phyloP scores from a whole-genome alignment of 2,113 vertebrate species.

The Pyxicephalus adspersus region DNA sequence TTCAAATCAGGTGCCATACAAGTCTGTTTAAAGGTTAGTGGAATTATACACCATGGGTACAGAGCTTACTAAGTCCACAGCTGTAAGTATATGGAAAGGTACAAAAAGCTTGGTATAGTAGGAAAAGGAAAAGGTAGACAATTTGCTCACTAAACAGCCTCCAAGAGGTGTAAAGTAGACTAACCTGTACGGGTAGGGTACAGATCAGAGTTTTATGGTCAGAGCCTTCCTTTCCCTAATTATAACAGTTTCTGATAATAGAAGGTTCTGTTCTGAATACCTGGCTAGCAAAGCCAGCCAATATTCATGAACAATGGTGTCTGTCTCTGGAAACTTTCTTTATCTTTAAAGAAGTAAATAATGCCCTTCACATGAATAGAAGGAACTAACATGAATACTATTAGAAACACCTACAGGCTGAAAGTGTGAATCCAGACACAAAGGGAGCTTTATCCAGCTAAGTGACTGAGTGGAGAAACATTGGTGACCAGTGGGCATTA shows the following conservation, averaged over 20 bases:
- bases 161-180: neutral
- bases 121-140: too few species aligned
- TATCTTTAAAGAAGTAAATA: constrained; percentile 2
- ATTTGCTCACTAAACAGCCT: too few species aligned
- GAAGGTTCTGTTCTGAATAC: neutral
- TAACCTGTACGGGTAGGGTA: neutral
- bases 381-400: neutral
- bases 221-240: neutral
- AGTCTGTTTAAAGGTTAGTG: too few species aligned
- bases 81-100: too few species aligned
- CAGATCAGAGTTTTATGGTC: neutral
- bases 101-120: too few species aligned
- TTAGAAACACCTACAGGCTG: constrained; percentile 21
- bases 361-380: neutral
- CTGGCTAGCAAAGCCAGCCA: neutral
- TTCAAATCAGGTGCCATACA: too few species aligned
- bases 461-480: too few species aligned
- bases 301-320: neutral
- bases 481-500: neutral
- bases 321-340: neutral
- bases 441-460: neutral
- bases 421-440: neutral
- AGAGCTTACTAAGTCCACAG: too few species aligned
- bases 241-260: neutral
- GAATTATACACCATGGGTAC: too few species aligned